Conservation (phyloP, 2,888 invertebrate genomes). For the Ophioninae sp. region DNA sequence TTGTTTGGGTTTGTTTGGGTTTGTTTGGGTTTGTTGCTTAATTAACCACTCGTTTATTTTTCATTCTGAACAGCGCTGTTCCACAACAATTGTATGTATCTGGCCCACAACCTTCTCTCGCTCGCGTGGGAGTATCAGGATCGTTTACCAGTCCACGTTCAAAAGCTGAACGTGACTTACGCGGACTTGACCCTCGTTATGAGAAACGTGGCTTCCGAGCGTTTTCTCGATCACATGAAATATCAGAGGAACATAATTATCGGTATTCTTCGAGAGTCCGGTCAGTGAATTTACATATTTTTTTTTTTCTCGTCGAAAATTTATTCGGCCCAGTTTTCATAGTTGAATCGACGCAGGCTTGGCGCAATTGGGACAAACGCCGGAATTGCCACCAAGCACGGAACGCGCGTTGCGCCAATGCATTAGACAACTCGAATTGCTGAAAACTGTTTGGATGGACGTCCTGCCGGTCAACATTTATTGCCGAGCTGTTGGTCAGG, state of each 20-base stretch:
- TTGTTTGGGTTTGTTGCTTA: not conserved
- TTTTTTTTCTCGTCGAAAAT: not conserved
- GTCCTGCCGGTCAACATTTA: conserved; percentile 91
- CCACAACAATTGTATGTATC: conserved; percentile 95
- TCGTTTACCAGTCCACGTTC: conserved; percentile 83
- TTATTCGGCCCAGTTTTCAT: conserved; percentile 61
- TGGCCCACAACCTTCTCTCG: conserved; percentile 88
- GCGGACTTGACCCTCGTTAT: conserved; percentile 87
- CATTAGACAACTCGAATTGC: conserved; percentile 90
- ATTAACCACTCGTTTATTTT: not conserved
- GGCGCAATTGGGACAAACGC: conserved; percentile 80
- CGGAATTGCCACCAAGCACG: conserved; percentile 84
- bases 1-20: not conserved
- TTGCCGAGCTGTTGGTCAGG: conserved; percentile 85
- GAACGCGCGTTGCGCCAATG: conserved; percentile 92
- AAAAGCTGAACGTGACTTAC: conserved; percentile 85
- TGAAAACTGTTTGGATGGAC: conserved; percentile 94
- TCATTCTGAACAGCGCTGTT: conserved; percentile 85
- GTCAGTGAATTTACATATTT: conserved; percentile 79
- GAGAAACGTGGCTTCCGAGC: conserved; percentile 86
- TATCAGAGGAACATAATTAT: conserved; percentile 89
- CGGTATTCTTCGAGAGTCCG: conserved; percentile 89
- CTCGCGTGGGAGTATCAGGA: conserved; percentile 87
- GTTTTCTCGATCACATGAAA: conserved; percentile 88
- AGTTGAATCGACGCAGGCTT: conserved; percentile 76